Evolutionary conservation across 2,113 vertebrate species (phyloP).

Genomic region (Petrocephalus microphthalmus): DNA sequence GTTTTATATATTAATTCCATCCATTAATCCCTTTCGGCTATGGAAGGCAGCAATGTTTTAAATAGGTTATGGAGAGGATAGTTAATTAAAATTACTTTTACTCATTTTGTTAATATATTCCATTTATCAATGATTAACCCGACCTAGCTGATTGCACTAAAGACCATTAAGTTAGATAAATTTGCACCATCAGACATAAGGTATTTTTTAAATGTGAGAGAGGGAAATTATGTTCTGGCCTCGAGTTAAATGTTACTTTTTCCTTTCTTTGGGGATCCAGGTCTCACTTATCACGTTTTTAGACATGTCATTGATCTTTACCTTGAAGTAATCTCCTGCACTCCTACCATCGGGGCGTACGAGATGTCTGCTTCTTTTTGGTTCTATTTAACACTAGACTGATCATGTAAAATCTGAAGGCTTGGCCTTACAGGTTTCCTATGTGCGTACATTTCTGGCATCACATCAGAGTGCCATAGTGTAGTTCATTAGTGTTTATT

Average conservation of each 20-base stretch:
- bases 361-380: constrained; percentile 21
- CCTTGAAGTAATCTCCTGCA: constrained; percentile 23
- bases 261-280: constrained; percentile 52
- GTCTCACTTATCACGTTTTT: constrained; percentile 42
- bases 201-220: constrained; percentile 74
- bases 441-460: background rate
- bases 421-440: constrained; percentile 27
- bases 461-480: background rate
- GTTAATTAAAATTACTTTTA: constrained; percentile 77
- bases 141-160: constrained; percentile 66
- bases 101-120: constrained; percentile 78
- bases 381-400: constrained; percentile 33
- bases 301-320: constrained; percentile 63
- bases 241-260: constrained; percentile 69
- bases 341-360: background rate
- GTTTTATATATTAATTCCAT: constrained; percentile 33
- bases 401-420: constrained; percentile 41
- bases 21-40: constrained; percentile 17
- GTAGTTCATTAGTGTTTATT: background rate
- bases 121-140: constrained; percentile 76
- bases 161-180: constrained; percentile 76
- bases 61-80: constrained; percentile 57
- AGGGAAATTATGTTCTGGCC: constrained; percentile 74
- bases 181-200: constrained; percentile 64
- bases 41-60: constrained; percentile 42